These are phyloP conservation scores for Enteromius viviparus DNA, from an alignment of 2,797 vertebrate genomes.

Conservation along the genomic window DNA sequence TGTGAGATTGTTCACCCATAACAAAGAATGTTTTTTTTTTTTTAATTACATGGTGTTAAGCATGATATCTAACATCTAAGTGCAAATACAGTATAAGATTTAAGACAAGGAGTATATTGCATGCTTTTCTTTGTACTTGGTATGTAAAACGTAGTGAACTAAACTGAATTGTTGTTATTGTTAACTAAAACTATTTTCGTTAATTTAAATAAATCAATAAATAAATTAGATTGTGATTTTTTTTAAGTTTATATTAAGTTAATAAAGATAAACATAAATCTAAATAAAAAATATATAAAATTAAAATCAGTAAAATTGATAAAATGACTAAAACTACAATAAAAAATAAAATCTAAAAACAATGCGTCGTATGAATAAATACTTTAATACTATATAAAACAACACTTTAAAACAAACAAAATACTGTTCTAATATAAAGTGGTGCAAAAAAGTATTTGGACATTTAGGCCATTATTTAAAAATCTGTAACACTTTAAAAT, in stretches of 20 bases:
- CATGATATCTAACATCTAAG: neutral
- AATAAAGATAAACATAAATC: neutral
- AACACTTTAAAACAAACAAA: neutral
- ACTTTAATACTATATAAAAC: too few relatives aligned
- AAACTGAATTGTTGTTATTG: neutral
- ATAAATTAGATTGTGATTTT: too few relatives aligned
- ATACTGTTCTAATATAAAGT: neutral
- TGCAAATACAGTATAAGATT: neutral
- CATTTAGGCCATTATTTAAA: neutral
- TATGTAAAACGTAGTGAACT: neutral
- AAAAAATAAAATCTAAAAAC: neutral
- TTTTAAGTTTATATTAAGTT: neutral
- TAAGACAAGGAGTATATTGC: neutral
- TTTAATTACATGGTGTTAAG: neutral
- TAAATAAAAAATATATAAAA: neutral
- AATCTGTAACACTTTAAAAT: neutral
- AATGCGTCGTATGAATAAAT: neutral
- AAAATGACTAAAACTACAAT: neutral
- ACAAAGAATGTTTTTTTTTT: neutral
- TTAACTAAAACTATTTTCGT: neutral
- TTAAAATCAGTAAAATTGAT: neutral
- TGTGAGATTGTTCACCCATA: conserved; percentile 12
- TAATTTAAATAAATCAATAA: too few relatives aligned
- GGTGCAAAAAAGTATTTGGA: neutral
- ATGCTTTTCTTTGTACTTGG: neutral